Percentiles rank a stretch among this genome's conserved stretches.
Evolutionary conservation across 2,888 invertebrate species (phyloP).

Genomic region (Carabus problematicus): DNA sequence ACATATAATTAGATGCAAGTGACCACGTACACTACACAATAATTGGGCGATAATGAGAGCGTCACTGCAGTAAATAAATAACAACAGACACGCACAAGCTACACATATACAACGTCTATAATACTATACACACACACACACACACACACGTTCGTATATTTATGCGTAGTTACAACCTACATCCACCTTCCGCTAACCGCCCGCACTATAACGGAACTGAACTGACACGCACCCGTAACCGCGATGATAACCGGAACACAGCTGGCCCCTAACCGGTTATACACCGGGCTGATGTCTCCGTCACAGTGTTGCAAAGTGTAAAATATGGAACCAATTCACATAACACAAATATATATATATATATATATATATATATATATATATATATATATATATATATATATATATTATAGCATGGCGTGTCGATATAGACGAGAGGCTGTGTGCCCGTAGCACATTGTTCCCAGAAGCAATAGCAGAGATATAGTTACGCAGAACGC

Average conservation of each 20-base stretch:
- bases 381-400: not conserved
- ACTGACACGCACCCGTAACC: slow-evolving; percentile 14
- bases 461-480: no score
- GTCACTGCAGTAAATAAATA: no score
- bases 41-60: no score
- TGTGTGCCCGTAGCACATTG: no score
- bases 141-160: no score
- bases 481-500: no score
- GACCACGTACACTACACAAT: no score
- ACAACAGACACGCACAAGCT: no score
- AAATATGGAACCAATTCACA: not conserved
- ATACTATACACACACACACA: no score
- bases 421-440: not conserved
- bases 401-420: not conserved
- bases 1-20: no score
- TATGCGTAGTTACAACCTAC: not conserved
- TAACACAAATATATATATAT: not conserved
- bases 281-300: not conserved
- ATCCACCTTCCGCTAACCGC: not conserved
- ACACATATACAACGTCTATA: no score
- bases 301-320: slow-evolving; percentile 1
- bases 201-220: slow-evolving; percentile 14
- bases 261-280: slow-evolving; percentile 11
- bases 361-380: not conserved
- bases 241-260: slow-evolving; percentile 18